A percentile compares a stretch with the other conserved stretches of the same genome.
phyloP scores from a whole-genome alignment of 1,140 invertebrate species.

The Trigoniulus corallinus region DNA sequence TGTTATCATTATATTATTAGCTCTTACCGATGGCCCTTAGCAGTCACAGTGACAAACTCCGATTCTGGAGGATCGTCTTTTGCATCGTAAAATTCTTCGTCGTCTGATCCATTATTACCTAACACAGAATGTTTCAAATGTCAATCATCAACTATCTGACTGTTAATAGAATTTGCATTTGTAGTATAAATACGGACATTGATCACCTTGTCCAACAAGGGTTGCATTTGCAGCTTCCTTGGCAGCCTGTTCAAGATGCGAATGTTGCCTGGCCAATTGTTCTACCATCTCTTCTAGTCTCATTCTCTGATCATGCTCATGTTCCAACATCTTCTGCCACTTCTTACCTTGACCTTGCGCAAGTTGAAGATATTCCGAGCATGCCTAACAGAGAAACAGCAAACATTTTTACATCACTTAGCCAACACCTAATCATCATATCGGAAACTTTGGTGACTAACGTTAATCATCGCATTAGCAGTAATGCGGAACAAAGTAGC shows the following conservation, averaged over 20 bases:
- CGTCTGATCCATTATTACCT: not conserved
- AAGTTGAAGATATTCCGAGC: conserved; percentile 72
- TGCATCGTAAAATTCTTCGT: conserved; percentile 90
- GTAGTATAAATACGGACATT: not conserved
- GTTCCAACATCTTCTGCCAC: conserved; percentile 77
- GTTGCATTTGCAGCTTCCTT: conserved; percentile 16
- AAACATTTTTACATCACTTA: not conserved
- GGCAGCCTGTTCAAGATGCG: conserved; percentile 71
- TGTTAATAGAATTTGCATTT: not conserved
- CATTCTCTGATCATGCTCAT: conserved; percentile 84
- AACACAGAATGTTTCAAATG: too few species aligned
- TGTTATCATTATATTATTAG: not conserved
- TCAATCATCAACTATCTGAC: too few species aligned
- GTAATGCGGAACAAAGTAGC: conserved; percentile 86
- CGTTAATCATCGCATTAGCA: conserved; percentile 89
- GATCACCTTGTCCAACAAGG: conserved; percentile 5
- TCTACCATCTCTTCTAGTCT: conserved; percentile 95
- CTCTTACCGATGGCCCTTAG: conserved; percentile 20
- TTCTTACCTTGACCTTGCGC: conserved; percentile 72
- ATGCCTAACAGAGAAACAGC: conserved; percentile 39
- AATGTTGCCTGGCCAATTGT: conserved; percentile 89
- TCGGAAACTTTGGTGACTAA: conserved; percentile 33
- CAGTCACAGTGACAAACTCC: conserved; percentile 30
- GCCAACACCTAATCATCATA: not conserved
- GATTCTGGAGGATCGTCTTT: conserved; percentile 29